Evolutionary conservation across 2,113 vertebrate genomes (phyloP).

Genomic region (Talpa occidentalis): DNA sequence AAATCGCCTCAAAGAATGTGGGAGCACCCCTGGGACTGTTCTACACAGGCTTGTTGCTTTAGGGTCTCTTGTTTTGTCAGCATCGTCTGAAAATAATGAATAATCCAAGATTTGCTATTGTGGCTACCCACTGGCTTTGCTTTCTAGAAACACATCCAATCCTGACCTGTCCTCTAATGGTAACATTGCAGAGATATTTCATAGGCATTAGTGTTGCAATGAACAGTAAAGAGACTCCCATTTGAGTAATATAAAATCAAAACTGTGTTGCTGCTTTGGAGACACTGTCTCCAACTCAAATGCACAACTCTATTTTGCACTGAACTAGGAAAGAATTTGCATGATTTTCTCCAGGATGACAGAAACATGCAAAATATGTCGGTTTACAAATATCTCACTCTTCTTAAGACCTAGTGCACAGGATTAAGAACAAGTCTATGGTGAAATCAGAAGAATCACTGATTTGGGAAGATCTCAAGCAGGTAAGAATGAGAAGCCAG

Average conservation of each 20-base stretch:
- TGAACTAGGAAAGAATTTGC: constrained; percentile 20
- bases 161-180: background rate
- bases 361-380: constrained; percentile 60
- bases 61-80: background rate
- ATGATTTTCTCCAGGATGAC: constrained; percentile 65
- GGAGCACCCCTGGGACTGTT: background rate
- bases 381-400: constrained; percentile 61
- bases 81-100: constrained; percentile 28
- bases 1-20: constrained; percentile 26
- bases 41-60: background rate
- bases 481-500: constrained; percentile 29
- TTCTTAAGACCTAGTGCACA: constrained; percentile 6
- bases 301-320: background rate
- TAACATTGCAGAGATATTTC: background rate
- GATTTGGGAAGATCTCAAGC: background rate
- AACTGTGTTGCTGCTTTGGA: background rate
- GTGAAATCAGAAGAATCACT: constrained; percentile 25
- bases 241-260: constrained; percentile 37
- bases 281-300: background rate
- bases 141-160: constrained; percentile 47
- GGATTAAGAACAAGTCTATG: constrained; percentile 50
- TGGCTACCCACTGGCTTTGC: background rate
- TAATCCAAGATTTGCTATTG: background rate
- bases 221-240: background rate
- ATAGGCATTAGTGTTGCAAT: background rate